Evolutionary conservation across 1,140 invertebrate genomes (phyloP), one percentile per base, ranked within the genome.

Genomic region (Alviniconcha marisindica): DNA sequence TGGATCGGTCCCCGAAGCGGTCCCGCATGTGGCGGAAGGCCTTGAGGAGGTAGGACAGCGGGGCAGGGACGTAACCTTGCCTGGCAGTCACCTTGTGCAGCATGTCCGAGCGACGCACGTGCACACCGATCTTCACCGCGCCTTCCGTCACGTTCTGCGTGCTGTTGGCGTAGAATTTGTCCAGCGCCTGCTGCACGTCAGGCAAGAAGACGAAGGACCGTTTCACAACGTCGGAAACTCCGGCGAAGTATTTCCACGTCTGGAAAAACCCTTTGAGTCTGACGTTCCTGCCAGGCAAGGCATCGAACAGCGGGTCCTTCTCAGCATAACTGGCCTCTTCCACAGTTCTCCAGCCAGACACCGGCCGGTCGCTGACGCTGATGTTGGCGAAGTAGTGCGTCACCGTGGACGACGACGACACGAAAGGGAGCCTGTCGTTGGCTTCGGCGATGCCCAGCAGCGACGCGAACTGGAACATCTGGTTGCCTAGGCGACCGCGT

Each of bases 31-130:
- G 83, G 2, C 78, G 36, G 76, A 88, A 83, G 15, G 88, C 88
- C 56, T 81, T 85, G 2, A 78, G n/a, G 3, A 89, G 36, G 76
- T 89, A 90, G 3, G 82, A 77, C 71, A 63, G 31, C 14, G 85
- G 51, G 0, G 88, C 87, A 0, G 80, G 80, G 0, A 40, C 73
- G 73, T 90, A 91, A 28, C 90, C 90, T 7, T 42, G 36, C 1
- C 74, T 21, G 21, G 60, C 15, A 4, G 77, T 40, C 21, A 48
- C 54, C 24, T 63, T n/a, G 36, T 31, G 42, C 42, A 84, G 54
- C 78, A 90, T 86, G 77, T 90, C 90, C 1, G 83, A 82, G 31
- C 90, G 63, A 31, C 90, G 71, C 2, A 90, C 84, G 76, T 90
- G 90, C 21, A 90, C 81, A 3, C 87, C 85, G 33, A 88, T 82